Conservation (phyloP, 2,113 vertebrate species). For the Hyperopisus bebe region DNA sequence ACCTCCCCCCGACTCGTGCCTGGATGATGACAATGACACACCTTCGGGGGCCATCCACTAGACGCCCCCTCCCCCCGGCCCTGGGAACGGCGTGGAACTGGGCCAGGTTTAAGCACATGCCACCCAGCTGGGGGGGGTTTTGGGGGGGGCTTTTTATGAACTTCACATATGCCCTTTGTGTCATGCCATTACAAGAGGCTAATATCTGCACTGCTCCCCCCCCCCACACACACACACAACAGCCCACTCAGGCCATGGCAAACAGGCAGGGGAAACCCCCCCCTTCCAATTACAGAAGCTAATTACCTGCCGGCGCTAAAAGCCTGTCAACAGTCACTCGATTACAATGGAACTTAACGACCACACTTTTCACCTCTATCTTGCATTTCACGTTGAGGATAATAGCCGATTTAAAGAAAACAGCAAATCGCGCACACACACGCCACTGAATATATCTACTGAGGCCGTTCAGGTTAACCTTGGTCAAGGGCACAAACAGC, state of each 20-base stretch:
- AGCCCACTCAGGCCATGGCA: background rate
- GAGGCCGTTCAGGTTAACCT: background rate
- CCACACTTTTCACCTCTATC: background rate
- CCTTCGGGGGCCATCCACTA: background rate
- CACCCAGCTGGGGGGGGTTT: background rate
- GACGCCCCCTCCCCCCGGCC: background rate
- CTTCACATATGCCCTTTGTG: background rate
- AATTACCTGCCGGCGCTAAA: background rate
- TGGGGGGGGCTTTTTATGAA: background rate
- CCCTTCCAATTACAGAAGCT: background rate
- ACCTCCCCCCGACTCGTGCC: background rate
- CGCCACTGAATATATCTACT: background rate
- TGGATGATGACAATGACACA: background rate
- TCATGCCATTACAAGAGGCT: background rate
- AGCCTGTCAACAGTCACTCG: background rate
- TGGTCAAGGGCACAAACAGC: background rate
- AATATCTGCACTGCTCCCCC: background rate
- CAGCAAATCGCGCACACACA: background rate
- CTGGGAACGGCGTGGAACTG: background rate
- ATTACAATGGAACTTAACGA: background rate
- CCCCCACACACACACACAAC: background rate
- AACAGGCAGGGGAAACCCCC: background rate
- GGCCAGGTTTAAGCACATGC: background rate
- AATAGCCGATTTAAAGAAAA: background rate
- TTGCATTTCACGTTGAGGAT: background rate